These are phyloP conservation scores for Leucania comma DNA, from an alignment of 2,888 invertebrate species.

Conservation along the genomic window DNA sequence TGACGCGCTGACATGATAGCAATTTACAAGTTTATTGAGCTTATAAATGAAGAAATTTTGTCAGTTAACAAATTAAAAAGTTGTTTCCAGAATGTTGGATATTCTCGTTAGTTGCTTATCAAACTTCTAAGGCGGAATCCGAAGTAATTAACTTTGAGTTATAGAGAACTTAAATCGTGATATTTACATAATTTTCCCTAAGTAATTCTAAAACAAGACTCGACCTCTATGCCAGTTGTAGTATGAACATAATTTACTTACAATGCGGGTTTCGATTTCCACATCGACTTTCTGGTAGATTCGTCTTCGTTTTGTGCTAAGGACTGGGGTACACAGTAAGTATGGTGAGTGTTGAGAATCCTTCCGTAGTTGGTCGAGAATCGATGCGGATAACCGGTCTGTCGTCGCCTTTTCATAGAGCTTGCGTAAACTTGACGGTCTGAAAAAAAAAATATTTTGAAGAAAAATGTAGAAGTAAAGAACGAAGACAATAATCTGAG, in stretches of 20 bases:
- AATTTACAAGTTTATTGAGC: slow-evolving; percentile 22
- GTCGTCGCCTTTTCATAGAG: slow-evolving; percentile 95
- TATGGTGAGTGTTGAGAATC: slow-evolving; percentile 92
- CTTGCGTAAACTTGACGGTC: slow-evolving; percentile 94
- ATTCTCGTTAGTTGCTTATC: slow-evolving; percentile 2
- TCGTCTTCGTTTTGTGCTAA: slow-evolving; percentile 93
- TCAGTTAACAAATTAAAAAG: slow-evolving; percentile 7
- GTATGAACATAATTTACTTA: slow-evolving; percentile 87
- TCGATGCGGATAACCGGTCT: slow-evolving; percentile 92
- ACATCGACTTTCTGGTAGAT: slow-evolving; percentile 93
- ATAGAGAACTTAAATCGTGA: slow-evolving; percentile 1
- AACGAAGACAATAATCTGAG: not conserved
- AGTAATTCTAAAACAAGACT: slow-evolving; percentile 22
- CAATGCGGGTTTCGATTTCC: slow-evolving; percentile 97
- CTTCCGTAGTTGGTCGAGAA: slow-evolving; percentile 92
- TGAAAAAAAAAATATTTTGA: slow-evolving; percentile 69
- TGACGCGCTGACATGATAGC: slow-evolving; percentile 19
- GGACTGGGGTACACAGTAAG: slow-evolving; percentile 95
- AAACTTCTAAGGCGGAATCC: not conserved
- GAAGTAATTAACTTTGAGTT: slow-evolving; percentile 2
- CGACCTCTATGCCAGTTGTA: slow-evolving; percentile 23
- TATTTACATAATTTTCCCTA: slow-evolving; percentile 34
- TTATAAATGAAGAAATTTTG: slow-evolving; percentile 19
- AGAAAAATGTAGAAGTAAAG: slow-evolving; percentile 12
- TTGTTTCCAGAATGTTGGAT: slow-evolving; percentile 7